phyloP scores from a whole-genome alignment of 2,888 invertebrate genomes.

The Euplagia quadripunctaria region DNA sequence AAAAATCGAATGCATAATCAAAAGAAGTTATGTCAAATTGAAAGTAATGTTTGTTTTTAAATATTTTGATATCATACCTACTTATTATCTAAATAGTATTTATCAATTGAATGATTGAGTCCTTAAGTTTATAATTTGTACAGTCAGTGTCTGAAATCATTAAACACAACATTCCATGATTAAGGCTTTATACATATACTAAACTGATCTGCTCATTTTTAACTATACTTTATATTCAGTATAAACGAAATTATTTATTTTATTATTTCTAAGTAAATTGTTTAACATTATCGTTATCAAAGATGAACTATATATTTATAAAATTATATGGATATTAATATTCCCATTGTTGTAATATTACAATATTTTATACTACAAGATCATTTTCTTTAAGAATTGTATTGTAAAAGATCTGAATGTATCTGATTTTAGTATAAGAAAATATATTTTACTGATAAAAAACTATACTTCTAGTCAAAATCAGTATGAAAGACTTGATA shows the following conservation, averaged over 20 bases:
- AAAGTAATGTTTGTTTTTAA: neutral
- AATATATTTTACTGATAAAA: conserved; percentile 25
- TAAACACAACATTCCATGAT: neutral
- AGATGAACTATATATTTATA: neutral
- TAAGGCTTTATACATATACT: neutral
- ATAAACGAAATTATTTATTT: neutral
- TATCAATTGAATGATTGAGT: neutral
- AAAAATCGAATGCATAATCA: conserved; percentile 11
- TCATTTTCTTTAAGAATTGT: neutral
- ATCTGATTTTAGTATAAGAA: conserved; percentile 19
- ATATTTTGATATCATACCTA: neutral
- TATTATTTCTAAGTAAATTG: neutral
- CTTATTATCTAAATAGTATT: neutral
- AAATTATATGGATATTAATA: neutral
- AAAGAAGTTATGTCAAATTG: neutral
- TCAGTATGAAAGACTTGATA: conserved; percentile 41
- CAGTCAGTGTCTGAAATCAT: neutral
- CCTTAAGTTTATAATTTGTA: neutral
- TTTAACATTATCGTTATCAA: neutral
- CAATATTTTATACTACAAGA: neutral
- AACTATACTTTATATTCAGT: neutral
- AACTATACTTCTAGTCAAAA: conserved; percentile 48
- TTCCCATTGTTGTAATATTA: neutral
- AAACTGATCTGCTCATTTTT: neutral
- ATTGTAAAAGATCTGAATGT: conserved; percentile 7